Conservation (phyloP, 1,140 invertebrate genomes). For the Glossosoma conforme region DNA sequence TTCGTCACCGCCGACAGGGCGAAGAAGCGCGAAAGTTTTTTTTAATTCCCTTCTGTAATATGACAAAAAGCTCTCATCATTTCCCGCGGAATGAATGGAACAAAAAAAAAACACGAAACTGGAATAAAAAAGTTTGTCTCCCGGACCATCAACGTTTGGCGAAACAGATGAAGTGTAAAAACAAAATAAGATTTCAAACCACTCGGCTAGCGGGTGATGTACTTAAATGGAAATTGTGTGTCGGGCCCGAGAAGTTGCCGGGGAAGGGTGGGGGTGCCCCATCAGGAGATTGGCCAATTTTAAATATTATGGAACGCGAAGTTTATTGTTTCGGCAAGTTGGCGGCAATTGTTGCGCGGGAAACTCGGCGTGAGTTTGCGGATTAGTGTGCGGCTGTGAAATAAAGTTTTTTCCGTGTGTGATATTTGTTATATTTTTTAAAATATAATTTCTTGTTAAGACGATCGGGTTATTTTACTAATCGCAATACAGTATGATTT, state of each 20-base stretch:
- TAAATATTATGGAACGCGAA: too few species aligned
- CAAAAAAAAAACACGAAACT: slow-evolving; percentile 28
- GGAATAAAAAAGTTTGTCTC: slow-evolving; percentile 27
- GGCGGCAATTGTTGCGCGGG: too few species aligned
- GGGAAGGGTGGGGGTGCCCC: not conserved
- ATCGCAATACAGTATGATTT: too few species aligned
- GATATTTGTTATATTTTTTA: too few species aligned
- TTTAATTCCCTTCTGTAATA: slow-evolving; percentile 30
- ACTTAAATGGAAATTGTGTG: slow-evolving; percentile 28
- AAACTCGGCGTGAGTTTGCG: too few species aligned
- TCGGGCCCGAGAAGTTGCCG: not conserved
- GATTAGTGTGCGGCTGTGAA: too few species aligned
- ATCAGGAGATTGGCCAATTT: too few species aligned
- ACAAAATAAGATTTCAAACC: slow-evolving; percentile 26
- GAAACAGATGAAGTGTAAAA: slow-evolving; percentile 30
- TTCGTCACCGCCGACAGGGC: too few species aligned
- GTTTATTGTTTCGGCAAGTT: too few species aligned
- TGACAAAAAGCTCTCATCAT: slow-evolving; percentile 31
- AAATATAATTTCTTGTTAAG: too few species aligned
- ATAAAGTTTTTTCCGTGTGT: too few species aligned
- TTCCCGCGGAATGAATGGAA: slow-evolving; percentile 26
- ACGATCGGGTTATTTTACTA: too few species aligned
- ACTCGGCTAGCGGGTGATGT: slow-evolving; percentile 6
- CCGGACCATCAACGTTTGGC: slow-evolving; percentile 10
- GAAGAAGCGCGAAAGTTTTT: slow-evolving; percentile 18